A percentile compares a stretch with the other conserved stretches of the same genome.
These are phyloP conservation scores for Anarrhichthys ocellatus DNA, from an alignment of 2,113 vertebrate genomes.

Conservation along the genomic window DNA sequence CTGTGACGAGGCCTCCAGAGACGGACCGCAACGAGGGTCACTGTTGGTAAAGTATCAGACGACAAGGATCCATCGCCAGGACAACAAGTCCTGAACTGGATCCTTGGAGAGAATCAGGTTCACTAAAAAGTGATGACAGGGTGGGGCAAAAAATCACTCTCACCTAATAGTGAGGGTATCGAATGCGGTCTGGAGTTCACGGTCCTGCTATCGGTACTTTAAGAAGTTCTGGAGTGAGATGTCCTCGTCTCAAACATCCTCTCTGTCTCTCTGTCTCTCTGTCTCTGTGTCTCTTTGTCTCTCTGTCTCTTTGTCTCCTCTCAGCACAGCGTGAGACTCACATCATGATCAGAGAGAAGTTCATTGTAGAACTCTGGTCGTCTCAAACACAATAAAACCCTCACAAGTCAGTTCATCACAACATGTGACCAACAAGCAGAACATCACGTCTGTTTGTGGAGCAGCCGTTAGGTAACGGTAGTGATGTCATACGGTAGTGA, in stretches of 20 bases:
- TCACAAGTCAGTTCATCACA: too few species aligned
- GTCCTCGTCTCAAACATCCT: background rate
- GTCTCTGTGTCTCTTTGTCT: too few species aligned
- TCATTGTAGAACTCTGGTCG: too few species aligned
- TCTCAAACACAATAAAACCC: too few species aligned
- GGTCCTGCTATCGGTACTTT: background rate
- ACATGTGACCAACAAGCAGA: too few species aligned
- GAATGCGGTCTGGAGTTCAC: background rate
- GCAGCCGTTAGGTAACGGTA: too few species aligned
- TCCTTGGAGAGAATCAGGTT: conserved; percentile 22
- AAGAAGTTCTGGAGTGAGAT: too few species aligned
- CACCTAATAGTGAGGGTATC: background rate
- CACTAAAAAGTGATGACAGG: conserved; percentile 37
- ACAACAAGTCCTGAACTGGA: background rate
- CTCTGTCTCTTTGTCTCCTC: too few species aligned
- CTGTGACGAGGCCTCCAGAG: background rate
- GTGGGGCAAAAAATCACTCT: conserved; percentile 12
- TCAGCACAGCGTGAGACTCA: too few species aligned
- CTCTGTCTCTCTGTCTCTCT: background rate
- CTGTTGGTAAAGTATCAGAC: background rate
- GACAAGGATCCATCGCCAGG: conserved; percentile 11
- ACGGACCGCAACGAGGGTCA: background rate
- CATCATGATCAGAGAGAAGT: too few species aligned
- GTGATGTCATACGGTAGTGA: too few species aligned
- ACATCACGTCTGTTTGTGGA: too few species aligned